Percentiles rank a stretch among this genome's conserved stretches.
These are phyloP conservation scores for Dinomys branickii DNA, from an alignment of 2,113 vertebrate species.

Conservation along the genomic window DNA sequence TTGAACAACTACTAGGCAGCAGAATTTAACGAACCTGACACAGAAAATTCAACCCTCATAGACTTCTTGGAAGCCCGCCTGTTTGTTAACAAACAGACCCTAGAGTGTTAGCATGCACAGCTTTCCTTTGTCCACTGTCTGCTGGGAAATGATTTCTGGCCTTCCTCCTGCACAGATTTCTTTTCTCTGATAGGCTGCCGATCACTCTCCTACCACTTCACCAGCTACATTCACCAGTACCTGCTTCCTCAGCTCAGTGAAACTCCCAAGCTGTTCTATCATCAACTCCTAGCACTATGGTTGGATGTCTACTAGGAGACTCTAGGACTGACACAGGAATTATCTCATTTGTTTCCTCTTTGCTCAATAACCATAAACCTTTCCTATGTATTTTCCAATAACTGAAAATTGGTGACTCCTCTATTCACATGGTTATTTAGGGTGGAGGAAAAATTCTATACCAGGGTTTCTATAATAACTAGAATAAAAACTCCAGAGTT, in stretches of 20 bases:
- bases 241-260: background rate
- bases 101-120: background rate
- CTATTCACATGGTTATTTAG: background rate
- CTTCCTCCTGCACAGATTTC: background rate
- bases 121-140: background rate
- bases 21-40: background rate
- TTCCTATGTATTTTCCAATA: background rate
- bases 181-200: background rate
- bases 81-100: background rate
- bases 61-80: background rate
- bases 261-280: background rate
- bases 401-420: background rate
- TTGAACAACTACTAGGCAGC: background rate
- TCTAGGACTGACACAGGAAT: background rate
- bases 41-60: background rate
- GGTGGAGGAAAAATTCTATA: background rate
- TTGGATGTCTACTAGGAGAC: background rate
- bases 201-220: background rate
- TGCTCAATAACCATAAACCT: background rate
- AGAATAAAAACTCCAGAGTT: background rate
- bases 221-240: background rate
- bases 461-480: background rate
- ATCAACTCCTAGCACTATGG: background rate
- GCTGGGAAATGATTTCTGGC: background rate
- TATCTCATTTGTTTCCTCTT: background rate